These are phyloP conservation scores for Sebastes itinus DNA, from an alignment of 2,797 vertebrate genomes.

Conservation along the genomic window DNA sequence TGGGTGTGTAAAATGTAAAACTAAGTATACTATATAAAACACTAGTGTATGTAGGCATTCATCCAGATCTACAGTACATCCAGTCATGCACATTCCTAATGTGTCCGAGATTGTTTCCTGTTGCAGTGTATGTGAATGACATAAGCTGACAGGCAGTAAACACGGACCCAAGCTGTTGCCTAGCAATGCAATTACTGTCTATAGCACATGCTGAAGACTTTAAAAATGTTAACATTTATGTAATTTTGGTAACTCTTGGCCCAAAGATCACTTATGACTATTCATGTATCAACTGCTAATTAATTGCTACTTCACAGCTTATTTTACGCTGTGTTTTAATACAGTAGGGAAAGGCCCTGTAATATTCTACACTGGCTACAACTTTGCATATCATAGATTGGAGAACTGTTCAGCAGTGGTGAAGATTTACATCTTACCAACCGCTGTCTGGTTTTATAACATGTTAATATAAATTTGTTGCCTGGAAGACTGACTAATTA, in stretches of 20 bases:
- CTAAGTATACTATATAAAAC: background rate
- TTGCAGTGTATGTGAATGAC: too few species aligned
- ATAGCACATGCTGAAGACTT: background rate
- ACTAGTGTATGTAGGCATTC: background rate
- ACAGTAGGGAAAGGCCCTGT: background rate
- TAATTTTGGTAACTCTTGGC: background rate
- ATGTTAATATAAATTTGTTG: background rate
- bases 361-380: background rate
- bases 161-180: too few species aligned
- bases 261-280: background rate
- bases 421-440: slow-evolving; percentile 3
- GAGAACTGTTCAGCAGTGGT: background rate
- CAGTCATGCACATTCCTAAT: too few species aligned
- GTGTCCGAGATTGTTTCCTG: too few species aligned
- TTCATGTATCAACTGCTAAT: background rate
- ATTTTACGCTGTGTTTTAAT: background rate
- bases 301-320: background rate
- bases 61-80: background rate
- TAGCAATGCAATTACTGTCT: background rate
- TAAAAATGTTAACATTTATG: background rate
- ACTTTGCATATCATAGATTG: background rate
- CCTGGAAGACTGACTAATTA: background rate
- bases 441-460: background rate
- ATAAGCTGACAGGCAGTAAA: too few species aligned
- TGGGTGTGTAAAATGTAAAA: background rate